phyloP scores from a whole-genome alignment of 2,113 vertebrate species.

The Cairina moschata region DNA sequence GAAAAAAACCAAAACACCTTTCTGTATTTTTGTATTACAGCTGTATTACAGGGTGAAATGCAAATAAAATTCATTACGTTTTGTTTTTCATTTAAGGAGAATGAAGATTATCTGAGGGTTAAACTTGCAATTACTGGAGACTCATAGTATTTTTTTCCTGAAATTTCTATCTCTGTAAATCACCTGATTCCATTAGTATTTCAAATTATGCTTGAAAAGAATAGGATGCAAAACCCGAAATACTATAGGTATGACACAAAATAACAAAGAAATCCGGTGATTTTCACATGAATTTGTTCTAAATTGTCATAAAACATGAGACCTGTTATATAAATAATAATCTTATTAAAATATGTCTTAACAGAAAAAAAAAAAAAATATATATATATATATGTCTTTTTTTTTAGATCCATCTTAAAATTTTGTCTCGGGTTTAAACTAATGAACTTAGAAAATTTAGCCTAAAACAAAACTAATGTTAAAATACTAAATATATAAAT shows the following conservation, averaged over 20 bases:
- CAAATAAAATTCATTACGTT: neutral
- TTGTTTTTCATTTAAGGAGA: neutral
- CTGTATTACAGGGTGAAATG: neutral
- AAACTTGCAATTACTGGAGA: neutral
- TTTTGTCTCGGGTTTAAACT: neutral
- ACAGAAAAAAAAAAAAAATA: neutral
- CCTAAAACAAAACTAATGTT: neutral
- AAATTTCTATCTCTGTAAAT: neutral
- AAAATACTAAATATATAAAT: neutral
- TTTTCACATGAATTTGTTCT: neutral
- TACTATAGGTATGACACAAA: neutral
- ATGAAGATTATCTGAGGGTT: neutral
- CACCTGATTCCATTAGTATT: neutral
- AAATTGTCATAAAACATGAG: neutral
- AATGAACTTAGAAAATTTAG: neutral
- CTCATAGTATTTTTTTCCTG: neutral
- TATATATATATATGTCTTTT: neutral
- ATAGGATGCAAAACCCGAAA: neutral
- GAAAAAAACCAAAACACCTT: rapidly evolving
- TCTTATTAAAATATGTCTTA: neutral
- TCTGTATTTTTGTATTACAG: neutral
- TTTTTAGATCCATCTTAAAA: neutral
- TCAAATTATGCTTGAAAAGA: neutral
- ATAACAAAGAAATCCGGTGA: neutral
- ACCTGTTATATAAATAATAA: neutral